Evolutionary conservation across 2,113 vertebrate species (phyloP).

Genomic region (Ciconia maguari): DNA sequence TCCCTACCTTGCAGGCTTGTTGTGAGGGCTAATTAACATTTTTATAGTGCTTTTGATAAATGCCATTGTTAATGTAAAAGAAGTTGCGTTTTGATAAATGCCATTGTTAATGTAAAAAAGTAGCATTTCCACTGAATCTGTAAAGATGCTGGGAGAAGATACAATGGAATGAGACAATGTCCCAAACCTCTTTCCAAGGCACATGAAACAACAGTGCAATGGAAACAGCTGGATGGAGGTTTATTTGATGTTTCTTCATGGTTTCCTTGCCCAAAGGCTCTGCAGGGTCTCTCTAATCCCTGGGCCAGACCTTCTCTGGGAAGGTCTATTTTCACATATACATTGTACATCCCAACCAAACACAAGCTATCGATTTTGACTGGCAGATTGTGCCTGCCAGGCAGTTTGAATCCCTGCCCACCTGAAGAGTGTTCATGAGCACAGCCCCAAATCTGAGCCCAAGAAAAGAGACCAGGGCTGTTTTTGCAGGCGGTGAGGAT

Average conservation of each 20-base stretch:
- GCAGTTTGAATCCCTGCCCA: not conserved
- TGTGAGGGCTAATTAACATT: conserved; percentile 41
- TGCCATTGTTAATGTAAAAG: not conserved
- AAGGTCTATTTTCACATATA: not conserved
- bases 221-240: not conserved
- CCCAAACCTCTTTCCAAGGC: not conserved
- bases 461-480: fast-evolving
- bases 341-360: not conserved
- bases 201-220: not conserved
- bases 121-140: not conserved
- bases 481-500: fast-evolving
- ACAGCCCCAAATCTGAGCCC: not conserved
- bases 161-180: not conserved
- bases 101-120: not conserved
- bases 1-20: conserved; percentile 13
- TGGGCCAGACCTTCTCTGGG: not conserved
- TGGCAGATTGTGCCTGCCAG: not conserved
- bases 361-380: not conserved
- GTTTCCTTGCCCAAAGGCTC: not conserved
- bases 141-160: not conserved
- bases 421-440: not conserved
- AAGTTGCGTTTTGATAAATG: conserved; percentile 28
- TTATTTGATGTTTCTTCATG: not conserved
- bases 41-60: conserved; percentile 49
- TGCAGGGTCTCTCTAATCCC: not conserved